A percentile compares a stretch with the other conserved stretches of the same genome.
phyloP scores from a whole-genome alignment of 1,140 invertebrate species.

The Oryzaephilus surinamensis region DNA sequence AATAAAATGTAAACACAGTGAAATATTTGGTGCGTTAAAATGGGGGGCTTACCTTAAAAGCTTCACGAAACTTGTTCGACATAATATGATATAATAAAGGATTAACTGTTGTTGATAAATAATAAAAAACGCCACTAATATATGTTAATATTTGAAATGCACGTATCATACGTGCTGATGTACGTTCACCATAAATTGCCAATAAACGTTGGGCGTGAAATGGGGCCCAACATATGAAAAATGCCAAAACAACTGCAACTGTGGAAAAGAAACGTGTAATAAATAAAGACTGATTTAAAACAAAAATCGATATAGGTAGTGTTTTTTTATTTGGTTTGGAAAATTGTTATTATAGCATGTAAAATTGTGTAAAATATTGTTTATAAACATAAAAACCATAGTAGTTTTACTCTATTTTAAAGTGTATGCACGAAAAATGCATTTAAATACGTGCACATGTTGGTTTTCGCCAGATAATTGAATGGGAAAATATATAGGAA shows the following conservation, averaged over 20 bases:
- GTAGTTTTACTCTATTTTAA: too few relatives aligned
- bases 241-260: conserved; percentile 89
- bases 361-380: too few relatives aligned
- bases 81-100: conserved; percentile 79
- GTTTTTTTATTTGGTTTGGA: neutral
- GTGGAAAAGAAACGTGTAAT: conserved; percentile 32
- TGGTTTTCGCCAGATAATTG: too few relatives aligned
- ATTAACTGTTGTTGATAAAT: conserved; percentile 66
- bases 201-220: conserved; percentile 81
- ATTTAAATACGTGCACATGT: too few relatives aligned
- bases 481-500: too few relatives aligned
- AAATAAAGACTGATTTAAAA: conserved; percentile 12
- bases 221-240: conserved; percentile 91
- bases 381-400: too few relatives aligned
- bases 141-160: conserved; percentile 56
- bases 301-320: conserved; percentile 11
- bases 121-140: conserved; percentile 58
- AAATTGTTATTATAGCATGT: too few relatives aligned
- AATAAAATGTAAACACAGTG: too few relatives aligned
- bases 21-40: neutral
- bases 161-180: conserved; percentile 19
- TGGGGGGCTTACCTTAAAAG: conserved; percentile 60
- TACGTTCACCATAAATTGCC: conserved; percentile 41
- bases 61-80: conserved; percentile 76
- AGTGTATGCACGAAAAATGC: too few relatives aligned